phyloP scores from a whole-genome alignment of 92 coral and sea anemone species.

The Porites divaricata region DNA sequence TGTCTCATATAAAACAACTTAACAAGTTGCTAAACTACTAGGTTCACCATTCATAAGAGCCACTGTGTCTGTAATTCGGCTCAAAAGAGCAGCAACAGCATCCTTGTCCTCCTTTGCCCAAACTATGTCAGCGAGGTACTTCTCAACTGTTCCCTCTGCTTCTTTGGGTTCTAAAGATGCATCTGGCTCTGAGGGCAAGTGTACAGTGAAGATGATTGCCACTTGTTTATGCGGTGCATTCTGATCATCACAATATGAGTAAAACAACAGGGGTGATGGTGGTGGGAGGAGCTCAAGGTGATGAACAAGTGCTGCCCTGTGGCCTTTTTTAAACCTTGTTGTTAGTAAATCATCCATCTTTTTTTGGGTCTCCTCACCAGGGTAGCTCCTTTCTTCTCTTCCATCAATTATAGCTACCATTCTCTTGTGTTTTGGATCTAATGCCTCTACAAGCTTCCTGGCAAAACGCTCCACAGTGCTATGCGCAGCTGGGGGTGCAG shows the following conservation, averaged over 20 bases:
- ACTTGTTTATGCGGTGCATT: constrained; percentile 76
- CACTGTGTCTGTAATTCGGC: constrained; percentile 86
- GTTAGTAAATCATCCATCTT: constrained; percentile 50
- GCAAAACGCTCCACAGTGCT: constrained; percentile 74
- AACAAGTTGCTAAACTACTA: not conserved
- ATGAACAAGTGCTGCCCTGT: constrained; percentile 66
- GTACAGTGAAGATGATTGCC: constrained; percentile 82
- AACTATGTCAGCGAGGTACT: constrained; percentile 56
- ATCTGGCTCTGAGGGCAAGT: constrained; percentile 67
- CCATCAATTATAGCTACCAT: constrained; percentile 41
- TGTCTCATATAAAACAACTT: not conserved
- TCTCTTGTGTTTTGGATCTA: constrained; percentile 41
- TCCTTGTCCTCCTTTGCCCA: constrained; percentile 75
- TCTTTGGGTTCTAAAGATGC: constrained; percentile 58
- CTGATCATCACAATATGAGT: constrained; percentile 82
- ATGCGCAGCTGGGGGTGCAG: constrained; percentile 71
- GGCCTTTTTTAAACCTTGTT: constrained; percentile 51
- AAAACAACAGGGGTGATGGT: constrained; percentile 76
- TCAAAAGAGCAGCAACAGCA: constrained; percentile 74
- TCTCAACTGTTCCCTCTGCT: constrained; percentile 73
- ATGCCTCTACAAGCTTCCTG: constrained; percentile 51
- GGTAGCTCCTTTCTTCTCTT: not conserved
- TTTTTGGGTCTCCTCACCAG: constrained; percentile 58
- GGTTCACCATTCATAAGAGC: constrained; percentile 72
- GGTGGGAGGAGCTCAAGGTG: constrained; percentile 75